Conservation (phyloP, 2,888 invertebrate species). For the Xylota sylvarum region DNA sequence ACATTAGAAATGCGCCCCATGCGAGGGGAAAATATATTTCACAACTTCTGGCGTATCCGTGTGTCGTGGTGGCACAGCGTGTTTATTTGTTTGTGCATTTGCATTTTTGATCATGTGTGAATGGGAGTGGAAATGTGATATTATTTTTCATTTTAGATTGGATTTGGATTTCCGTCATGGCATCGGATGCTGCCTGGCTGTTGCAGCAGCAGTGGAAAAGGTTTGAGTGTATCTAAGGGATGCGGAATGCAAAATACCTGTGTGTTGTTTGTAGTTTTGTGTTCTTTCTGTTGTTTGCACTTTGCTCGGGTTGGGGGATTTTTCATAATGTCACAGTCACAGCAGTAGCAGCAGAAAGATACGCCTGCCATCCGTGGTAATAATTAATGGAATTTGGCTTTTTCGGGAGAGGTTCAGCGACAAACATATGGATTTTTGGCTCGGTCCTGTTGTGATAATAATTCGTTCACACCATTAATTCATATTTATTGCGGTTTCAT, state of each 20-base stretch:
- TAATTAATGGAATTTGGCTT: constrained; percentile 68
- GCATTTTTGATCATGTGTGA: constrained; percentile 73
- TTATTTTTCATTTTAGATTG: constrained; percentile 72
- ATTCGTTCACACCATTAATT: constrained; percentile 69
- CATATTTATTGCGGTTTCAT: constrained; percentile 65
- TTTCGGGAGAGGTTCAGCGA: constrained; percentile 11
- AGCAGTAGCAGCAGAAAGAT: constrained; percentile 22
- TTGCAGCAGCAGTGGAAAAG: neutral
- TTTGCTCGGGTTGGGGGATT: constrained; percentile 5
- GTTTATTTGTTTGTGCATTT: constrained; percentile 67
- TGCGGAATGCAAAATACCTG: constrained; percentile 39
- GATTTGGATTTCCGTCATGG: constrained; percentile 73
- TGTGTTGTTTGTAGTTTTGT: constrained; percentile 24
- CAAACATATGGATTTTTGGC: constrained; percentile 46
- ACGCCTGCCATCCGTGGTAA: constrained; percentile 32
- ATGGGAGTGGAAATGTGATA: constrained; percentile 69
- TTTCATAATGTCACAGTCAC: constrained; percentile 6
- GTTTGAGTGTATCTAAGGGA: constrained; percentile 6
- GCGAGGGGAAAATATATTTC: constrained; percentile 30
- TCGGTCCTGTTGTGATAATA: constrained; percentile 51
- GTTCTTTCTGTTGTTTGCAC: constrained; percentile 14
- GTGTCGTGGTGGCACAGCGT: constrained; percentile 2
- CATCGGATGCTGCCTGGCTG: constrained; percentile 44
- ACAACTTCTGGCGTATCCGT: neutral
- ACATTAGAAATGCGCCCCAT: neutral